A percentile compares a stretch with the other conserved stretches of the same genome.
phyloP scores from a whole-genome alignment of 2,797 vertebrate species.

The Dipus sagitta region DNA sequence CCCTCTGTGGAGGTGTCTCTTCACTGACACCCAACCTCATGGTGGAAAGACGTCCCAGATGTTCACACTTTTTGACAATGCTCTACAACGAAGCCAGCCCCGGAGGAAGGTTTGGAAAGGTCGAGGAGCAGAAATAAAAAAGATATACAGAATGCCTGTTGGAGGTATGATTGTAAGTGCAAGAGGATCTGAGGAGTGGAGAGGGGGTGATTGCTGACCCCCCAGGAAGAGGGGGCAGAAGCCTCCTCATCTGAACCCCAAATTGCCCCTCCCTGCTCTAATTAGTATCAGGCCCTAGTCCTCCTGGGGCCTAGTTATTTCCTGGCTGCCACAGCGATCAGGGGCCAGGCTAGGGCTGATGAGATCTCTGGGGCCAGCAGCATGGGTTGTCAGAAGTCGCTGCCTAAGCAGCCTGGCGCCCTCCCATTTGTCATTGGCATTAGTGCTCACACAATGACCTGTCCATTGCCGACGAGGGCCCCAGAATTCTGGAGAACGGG shows the following conservation, averaged over 20 bases:
- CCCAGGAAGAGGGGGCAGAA: neutral
- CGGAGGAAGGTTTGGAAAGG: neutral
- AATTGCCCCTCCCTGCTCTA: neutral
- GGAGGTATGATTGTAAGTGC: neutral
- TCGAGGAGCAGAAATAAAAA: neutral
- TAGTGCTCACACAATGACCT: conserved; percentile 85
- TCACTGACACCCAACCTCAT: fast-evolving
- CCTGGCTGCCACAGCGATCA: neutral
- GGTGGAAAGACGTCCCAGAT: neutral
- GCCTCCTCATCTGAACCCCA: neutral
- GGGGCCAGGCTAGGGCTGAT: conserved; percentile 53
- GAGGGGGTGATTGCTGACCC: neutral
- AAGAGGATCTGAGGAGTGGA: neutral
- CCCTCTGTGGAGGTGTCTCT: neutral
- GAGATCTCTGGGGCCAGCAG: neutral
- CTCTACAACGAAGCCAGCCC: neutral
- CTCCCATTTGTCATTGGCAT: conserved; percentile 72
- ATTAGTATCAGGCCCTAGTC: neutral
- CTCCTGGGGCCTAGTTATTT: conserved; percentile 63
- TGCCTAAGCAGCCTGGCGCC: conserved; percentile 64
- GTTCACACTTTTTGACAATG: neutral
- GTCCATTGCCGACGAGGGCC: conserved; percentile 84
- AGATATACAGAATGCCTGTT: neutral
- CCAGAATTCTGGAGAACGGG: conserved; percentile 85
- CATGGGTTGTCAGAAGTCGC: conserved; percentile 44